Evolutionary conservation across 2,113 vertebrate species (phyloP).

Genomic region (Vicugna pacos): DNA sequence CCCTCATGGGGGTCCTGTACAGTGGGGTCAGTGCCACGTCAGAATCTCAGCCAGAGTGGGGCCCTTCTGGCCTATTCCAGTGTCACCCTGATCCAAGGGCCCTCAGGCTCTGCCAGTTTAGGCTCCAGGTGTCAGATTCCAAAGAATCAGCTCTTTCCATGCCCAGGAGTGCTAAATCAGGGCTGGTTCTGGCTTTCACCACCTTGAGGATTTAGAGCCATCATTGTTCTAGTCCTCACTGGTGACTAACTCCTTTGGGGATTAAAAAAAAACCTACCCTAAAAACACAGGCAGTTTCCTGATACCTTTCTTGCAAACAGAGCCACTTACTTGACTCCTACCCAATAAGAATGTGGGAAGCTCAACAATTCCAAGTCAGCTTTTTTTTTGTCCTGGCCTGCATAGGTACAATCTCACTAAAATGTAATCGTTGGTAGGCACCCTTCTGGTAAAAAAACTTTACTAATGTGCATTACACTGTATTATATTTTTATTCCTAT

Average conservation of each 20-base stretch:
- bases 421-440: not conserved
- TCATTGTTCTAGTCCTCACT: not conserved
- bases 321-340: not conserved
- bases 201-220: not conserved
- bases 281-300: not conserved
- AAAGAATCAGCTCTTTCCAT: not conserved
- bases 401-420: not conserved
- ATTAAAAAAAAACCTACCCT: not conserved
- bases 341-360: not conserved
- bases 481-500: constrained; percentile 1
- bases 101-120: not conserved
- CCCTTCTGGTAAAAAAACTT: not conserved
- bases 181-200: not conserved
- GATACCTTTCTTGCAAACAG: not conserved
- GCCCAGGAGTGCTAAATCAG: not conserved
- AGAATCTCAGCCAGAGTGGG: not conserved
- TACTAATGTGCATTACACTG: not conserved
- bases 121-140: not conserved
- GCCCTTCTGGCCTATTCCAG: not conserved
- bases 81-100: not conserved
- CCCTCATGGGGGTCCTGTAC: no score
- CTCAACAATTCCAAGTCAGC: not conserved
- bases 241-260: not conserved
- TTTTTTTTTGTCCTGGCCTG: not conserved
- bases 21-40: not conserved